These are phyloP conservation scores for Trichomalopsis sarcophagae DNA, from an alignment of 1,140 invertebrate genomes.

Conservation along the genomic window DNA sequence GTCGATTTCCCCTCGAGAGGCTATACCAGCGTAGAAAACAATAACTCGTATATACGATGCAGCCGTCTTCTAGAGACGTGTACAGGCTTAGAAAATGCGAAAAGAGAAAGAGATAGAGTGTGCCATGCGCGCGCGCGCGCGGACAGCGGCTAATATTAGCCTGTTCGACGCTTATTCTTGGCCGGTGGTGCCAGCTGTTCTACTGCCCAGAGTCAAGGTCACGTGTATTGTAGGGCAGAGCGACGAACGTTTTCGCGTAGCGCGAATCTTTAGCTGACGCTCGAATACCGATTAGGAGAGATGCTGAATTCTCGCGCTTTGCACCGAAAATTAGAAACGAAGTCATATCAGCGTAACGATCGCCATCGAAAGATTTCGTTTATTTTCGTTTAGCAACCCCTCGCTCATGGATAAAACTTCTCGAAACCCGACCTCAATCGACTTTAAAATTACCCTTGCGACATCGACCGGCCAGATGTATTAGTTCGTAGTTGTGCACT, in stretches of 20 bases:
- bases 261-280: neutral
- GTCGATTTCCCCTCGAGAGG: neutral
- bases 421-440: neutral
- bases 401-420: neutral
- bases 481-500: neutral
- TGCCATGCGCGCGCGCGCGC: slow-evolving; percentile 48
- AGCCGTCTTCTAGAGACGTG: neutral
- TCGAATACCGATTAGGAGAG: neutral
- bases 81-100: neutral
- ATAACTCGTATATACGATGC: neutral
- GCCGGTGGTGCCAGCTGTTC: slow-evolving; percentile 65
- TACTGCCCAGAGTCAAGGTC: slow-evolving; percentile 73
- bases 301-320: no score
- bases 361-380: neutral
- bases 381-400: neutral
- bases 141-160: slow-evolving; percentile 71
- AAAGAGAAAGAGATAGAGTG: neutral
- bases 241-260: slow-evolving; percentile 19
- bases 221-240: slow-evolving; percentile 64
- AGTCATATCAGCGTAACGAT: neutral
- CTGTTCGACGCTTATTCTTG: slow-evolving; percentile 67
- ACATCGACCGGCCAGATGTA: neutral
- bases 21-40: neutral
- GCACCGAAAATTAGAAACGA: no score
- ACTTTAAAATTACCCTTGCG: neutral